These are phyloP conservation scores for Eucidaris tribuloides DNA, from an alignment of 35 echinoderm and acorn worm genomes.

Conservation along the genomic window DNA sequence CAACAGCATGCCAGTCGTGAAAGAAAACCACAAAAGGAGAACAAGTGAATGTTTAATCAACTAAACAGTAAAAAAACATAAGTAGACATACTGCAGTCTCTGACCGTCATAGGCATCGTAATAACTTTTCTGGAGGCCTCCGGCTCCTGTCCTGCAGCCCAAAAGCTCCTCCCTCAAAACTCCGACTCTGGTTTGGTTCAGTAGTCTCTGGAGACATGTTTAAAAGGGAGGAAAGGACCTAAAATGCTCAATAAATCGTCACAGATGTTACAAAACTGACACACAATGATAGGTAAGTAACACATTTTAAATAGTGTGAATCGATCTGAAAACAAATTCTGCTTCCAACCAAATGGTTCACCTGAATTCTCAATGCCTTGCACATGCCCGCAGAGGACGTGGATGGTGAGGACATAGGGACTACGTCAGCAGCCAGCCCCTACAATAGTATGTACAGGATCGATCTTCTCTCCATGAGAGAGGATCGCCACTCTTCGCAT, in stretches of 20 bases:
- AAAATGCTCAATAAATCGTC: no score
- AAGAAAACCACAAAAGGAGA: no score
- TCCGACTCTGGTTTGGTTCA: conserved; percentile 47
- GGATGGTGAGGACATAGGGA: conserved; percentile 73
- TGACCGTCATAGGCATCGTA: conserved; percentile 58
- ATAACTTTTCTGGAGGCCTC: conserved; percentile 43
- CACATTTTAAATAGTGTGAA: background rate
- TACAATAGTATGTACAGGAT: conserved; percentile 83
- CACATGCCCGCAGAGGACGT: conserved; percentile 59
- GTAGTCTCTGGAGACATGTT: conserved; percentile 61
- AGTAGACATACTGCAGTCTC: conserved; percentile 46
- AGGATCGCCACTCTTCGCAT: background rate
- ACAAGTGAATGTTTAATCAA: background rate
- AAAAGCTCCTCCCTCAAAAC: conserved; percentile 46
- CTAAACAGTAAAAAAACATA: background rate
- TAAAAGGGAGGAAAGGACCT: no score
- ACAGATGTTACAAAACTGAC: no score
- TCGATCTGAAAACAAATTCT: background rate
- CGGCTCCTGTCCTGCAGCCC: conserved; percentile 21
- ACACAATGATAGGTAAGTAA: background rate
- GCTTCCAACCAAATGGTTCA: background rate
- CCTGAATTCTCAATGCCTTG: conserved; percentile 50
- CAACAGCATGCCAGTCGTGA: no score
- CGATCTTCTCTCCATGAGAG: conserved; percentile 20
- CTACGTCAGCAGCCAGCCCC: conserved; percentile 52